Percentiles rank a stretch among this genome's conserved stretches.
These are phyloP conservation scores for Ptilonorhynchus violaceus DNA, from an alignment of 2,113 vertebrate genomes.

Conservation along the genomic window DNA sequence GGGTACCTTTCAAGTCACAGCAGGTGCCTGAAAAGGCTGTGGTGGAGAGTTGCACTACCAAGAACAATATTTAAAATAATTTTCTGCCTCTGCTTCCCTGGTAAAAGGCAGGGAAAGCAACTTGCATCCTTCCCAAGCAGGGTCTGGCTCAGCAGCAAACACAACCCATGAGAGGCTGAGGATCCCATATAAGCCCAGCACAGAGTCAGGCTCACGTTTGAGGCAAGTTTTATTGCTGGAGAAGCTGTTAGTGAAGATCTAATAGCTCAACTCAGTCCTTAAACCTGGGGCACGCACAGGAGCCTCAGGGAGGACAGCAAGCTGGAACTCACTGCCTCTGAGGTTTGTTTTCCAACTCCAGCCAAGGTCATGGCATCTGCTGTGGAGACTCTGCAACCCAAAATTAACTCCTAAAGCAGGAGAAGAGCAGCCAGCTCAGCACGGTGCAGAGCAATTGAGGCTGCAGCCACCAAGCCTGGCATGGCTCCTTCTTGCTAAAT, in stretches of 20 bases:
- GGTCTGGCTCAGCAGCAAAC: neutral
- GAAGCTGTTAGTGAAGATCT: neutral
- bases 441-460: rapidly evolving
- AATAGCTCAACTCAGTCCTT: neutral
- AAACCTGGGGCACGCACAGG: neutral
- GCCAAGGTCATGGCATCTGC: neutral
- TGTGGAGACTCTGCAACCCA: neutral
- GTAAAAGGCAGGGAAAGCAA: neutral
- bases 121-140: neutral
- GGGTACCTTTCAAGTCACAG: neutral
- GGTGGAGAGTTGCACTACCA: neutral
- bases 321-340: neutral
- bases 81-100: neutral
- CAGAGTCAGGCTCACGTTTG: neutral
- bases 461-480: neutral
- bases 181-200: neutral
- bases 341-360: neutral
- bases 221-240: neutral
- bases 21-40: neutral
- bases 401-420: slow-evolving; percentile 6
- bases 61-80: neutral
- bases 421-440: neutral
- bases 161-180: neutral
- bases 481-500: neutral
- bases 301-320: neutral